Conservation (phyloP, 2,888 invertebrate genomes). For the Dusona sp. region DNA sequence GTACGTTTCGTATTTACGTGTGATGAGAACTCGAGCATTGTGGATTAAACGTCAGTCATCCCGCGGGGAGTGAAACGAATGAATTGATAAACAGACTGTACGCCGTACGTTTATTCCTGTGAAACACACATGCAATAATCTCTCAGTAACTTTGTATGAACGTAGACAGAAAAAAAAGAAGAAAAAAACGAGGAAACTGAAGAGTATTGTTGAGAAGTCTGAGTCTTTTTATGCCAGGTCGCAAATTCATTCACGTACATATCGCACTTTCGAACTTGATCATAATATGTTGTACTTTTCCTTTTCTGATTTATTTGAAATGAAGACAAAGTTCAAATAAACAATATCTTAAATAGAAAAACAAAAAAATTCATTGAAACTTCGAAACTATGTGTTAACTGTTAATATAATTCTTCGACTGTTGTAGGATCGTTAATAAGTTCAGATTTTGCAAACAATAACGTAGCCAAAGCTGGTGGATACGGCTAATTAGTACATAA, state of each 20-base stretch:
- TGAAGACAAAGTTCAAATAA: too few species aligned
- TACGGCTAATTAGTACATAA: background rate
- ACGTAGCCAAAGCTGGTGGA: background rate
- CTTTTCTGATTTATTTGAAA: background rate
- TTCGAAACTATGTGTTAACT: too few species aligned
- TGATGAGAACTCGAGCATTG: conserved; percentile 48
- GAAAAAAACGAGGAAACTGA: conserved; percentile 5
- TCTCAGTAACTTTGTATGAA: conserved; percentile 24
- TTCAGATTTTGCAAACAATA: background rate
- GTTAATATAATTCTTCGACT: background rate
- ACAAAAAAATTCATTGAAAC: too few species aligned
- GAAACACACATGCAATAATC: conserved; percentile 5
- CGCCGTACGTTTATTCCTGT: conserved; percentile 21
- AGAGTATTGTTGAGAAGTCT: conserved; percentile 36
- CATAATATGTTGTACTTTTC: conserved; percentile 35
- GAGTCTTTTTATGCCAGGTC: background rate
- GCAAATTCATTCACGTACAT: conserved; percentile 37
- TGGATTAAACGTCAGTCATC: conserved; percentile 68
- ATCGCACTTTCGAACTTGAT: conserved; percentile 17
- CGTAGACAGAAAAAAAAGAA: background rate
- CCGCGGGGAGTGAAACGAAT: conserved; percentile 56
- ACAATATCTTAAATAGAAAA: too few species aligned
- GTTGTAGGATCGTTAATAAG: background rate
- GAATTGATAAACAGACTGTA: conserved; percentile 63
- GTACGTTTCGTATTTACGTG: conserved; percentile 32